Evolutionary conservation across 2,113 vertebrate genomes (phyloP).

Genomic region (Cercocebus atys): DNA sequence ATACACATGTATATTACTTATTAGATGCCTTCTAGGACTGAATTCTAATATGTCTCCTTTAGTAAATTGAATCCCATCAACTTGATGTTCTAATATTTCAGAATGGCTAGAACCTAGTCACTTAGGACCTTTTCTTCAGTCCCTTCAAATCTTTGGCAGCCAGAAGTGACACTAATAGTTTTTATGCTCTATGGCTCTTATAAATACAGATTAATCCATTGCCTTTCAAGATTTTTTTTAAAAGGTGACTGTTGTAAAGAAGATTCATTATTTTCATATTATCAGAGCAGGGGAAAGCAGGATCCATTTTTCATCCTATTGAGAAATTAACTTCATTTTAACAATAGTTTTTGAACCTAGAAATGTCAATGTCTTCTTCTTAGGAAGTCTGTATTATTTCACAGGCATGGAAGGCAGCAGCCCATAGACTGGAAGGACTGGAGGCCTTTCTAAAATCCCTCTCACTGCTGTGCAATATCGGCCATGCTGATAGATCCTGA

Average conservation of each 20-base stretch:
- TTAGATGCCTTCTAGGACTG: neutral
- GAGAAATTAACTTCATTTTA: constrained; percentile 49
- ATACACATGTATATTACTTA: neutral
- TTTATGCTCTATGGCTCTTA: neutral
- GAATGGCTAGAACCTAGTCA: neutral
- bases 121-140: neutral
- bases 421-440: neutral
- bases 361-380: constrained; percentile 1
- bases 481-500: neutral
- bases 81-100: neutral
- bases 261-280: constrained; percentile 40
- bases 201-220: neutral
- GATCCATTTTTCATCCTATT: constrained; percentile 30
- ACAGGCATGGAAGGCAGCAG: neutral
- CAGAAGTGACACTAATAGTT: neutral
- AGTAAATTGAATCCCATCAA: neutral
- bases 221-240: neutral
- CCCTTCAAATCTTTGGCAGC: neutral
- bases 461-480: neutral
- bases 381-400: neutral
- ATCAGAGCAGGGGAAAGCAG: neutral
- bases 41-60: neutral
- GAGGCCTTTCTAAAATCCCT: neutral
- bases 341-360: constrained; percentile 51
- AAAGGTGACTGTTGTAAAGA: neutral